These are phyloP conservation scores for Thalassophryne amazonica DNA, from an alignment of 2,797 vertebrate genomes.

Conservation along the genomic window DNA sequence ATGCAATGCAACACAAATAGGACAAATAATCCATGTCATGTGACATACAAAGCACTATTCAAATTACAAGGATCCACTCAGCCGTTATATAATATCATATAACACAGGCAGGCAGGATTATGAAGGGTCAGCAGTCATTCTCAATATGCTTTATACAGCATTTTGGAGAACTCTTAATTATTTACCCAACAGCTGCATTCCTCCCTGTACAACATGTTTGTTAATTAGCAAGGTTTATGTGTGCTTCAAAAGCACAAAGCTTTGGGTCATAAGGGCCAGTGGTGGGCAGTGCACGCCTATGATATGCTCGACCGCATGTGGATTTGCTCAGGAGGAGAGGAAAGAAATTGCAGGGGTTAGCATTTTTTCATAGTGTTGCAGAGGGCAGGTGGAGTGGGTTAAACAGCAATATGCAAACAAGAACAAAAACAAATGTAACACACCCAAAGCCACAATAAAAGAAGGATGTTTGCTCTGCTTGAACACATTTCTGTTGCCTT, in stretches of 20 bases:
- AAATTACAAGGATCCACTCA: too few relatives aligned
- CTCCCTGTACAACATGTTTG: constrained; percentile 39
- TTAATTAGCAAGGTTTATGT: constrained; percentile 39
- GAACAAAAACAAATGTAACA: neutral
- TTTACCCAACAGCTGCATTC: constrained; percentile 38
- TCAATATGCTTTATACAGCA: constrained; percentile 31
- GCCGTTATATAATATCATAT: constrained; percentile 10
- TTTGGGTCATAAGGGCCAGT: neutral
- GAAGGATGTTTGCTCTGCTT: too few relatives aligned
- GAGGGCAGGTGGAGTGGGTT: neutral
- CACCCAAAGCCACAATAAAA: neutral
- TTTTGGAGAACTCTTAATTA: constrained; percentile 42
- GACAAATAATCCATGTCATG: too few relatives aligned
- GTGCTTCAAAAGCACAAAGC: constrained; percentile 19
- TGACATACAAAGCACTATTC: too few relatives aligned
- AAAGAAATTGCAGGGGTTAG: constrained; percentile 21
- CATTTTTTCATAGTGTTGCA: constrained; percentile 6
- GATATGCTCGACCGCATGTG: constrained; percentile 25
- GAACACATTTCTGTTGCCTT: constrained; percentile 2
- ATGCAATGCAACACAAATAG: too few relatives aligned
- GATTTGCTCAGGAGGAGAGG: constrained; percentile 1
- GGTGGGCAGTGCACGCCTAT: neutral
- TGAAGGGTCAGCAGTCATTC: neutral
- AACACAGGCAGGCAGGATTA: constrained; percentile 2
- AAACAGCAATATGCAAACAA: neutral